phyloP scores from a whole-genome alignment of 1,140 invertebrate genomes.

The Hylyphantes graminicola region DNA sequence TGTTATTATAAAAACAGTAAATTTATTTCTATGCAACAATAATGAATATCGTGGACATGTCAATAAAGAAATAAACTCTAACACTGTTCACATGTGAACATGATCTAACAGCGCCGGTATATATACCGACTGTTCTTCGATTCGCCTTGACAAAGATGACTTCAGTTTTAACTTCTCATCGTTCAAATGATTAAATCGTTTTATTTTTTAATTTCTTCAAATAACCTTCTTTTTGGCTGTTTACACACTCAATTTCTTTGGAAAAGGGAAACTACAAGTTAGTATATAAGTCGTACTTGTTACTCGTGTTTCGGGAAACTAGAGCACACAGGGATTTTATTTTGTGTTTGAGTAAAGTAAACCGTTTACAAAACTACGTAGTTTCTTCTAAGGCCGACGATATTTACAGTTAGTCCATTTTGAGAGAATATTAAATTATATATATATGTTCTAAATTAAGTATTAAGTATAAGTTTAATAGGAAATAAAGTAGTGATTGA shows the following conservation, averaged over 20 bases:
- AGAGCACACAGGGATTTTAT: constrained; percentile 15
- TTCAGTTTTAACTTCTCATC: background rate
- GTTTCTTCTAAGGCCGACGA: constrained; percentile 19
- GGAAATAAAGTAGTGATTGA: too few relatives aligned
- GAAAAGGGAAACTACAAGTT: constrained; percentile 9
- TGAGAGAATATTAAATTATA: background rate
- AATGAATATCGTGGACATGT: constrained; percentile 56
- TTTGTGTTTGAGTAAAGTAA: constrained; percentile 21
- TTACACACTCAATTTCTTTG: constrained; percentile 19
- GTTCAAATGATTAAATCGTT: constrained; percentile 11
- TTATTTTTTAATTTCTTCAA: background rate
- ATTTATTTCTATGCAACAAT: constrained; percentile 59
- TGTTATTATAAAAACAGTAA: constrained; percentile 57
- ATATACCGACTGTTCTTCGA: constrained; percentile 21
- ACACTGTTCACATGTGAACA: constrained; percentile 56
- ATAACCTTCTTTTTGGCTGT: background rate
- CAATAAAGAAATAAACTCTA: constrained; percentile 60
- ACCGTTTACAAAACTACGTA: constrained; percentile 29
- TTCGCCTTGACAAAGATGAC: constrained; percentile 25
- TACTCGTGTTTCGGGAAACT: background rate
- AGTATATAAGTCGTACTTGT: constrained; percentile 7
- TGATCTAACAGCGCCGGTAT: constrained; percentile 51
- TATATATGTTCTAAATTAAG: too few relatives aligned
- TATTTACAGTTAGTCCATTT: constrained; percentile 17
- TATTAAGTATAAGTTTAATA: too few relatives aligned